Evolutionary conservation across 2,797 vertebrate species (phyloP), one percentile per base, ranked within the genome.

Genomic region (Rhyacichthys aspro): DNA sequence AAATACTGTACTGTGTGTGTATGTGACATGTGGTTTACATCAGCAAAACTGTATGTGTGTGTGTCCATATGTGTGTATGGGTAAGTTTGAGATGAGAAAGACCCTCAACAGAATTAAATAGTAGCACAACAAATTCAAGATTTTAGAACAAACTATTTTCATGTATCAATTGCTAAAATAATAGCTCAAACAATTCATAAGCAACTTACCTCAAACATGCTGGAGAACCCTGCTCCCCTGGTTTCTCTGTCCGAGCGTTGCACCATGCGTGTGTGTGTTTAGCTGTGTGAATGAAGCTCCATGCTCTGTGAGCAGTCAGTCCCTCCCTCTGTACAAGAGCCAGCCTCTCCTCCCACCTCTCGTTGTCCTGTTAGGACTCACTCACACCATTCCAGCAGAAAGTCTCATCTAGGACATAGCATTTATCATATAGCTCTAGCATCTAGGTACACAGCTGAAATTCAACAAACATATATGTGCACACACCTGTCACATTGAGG

Each of bases 291-390:
- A 86, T 87, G 84, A 82, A 85, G 83, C 82, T 84, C 85, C 85
- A 88, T 85, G 85, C 86, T 85, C 72, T 76, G 71, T 65, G 67
- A 61, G 39, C 72, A 70, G 58, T 42, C 63, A 45, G 84, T 83
- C 84, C 86, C 87, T 85, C 87, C 88, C 84, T 84, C 83, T 67
- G 74, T 57, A 14, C 55, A 56, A 52, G 63, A 79, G 76, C 70
- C 82, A 88, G 79, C 70, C 84, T 87, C 79, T 88, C 79, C 79
- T 86, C 80, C 88, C 82, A 82, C 82, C 75, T 83, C 81, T 74
- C 73, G 47, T 62, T 53, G 67, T 14, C 55, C 70, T 83, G 76
- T 67, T 61, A 67, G 60, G 61, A 72, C 61, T 70, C 42, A 54
- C 72, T 73, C 44, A 37, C 69, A 71, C 55, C 50, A 67, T 59